Evolutionary conservation across 1,140 invertebrate species (phyloP).

Genomic region (Eciton burchellii): DNA sequence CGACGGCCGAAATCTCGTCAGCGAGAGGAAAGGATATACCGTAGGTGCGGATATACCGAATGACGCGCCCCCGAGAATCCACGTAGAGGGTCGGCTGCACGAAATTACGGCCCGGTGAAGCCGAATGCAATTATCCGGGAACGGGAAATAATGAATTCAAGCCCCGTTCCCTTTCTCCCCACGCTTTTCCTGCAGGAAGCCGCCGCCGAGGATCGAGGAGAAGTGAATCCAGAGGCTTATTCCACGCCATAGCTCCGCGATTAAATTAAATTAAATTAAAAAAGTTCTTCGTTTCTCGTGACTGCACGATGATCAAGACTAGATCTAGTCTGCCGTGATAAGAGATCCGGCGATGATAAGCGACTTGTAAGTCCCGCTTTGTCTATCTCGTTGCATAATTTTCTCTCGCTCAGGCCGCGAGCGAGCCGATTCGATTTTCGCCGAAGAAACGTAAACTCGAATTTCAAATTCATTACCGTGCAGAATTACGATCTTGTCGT

Average conservation of each 20-base stretch:
- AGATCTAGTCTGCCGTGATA: constrained; percentile 2
- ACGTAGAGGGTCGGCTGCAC: constrained; percentile 52
- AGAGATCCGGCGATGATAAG: neutral
- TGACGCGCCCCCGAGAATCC: constrained; percentile 8
- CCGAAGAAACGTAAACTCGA: neutral
- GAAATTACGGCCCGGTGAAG: constrained; percentile 65
- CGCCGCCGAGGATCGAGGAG: constrained; percentile 41
- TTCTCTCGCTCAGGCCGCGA: neutral
- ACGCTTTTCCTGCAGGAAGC: constrained; percentile 12
- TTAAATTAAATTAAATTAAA: constrained; percentile 71
- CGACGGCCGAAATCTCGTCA: constrained; percentile 27
- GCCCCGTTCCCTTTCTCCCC: constrained; percentile 64
- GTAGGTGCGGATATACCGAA: constrained; percentile 5
- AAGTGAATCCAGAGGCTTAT: constrained; percentile 34
- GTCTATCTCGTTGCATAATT: neutral
- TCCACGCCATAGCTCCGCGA: constrained; percentile 63
- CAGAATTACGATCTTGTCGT: too few species aligned
- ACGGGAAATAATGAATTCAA: constrained; percentile 80
- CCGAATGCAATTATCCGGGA: constrained; percentile 73
- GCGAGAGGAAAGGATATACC: neutral
- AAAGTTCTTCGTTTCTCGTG: neutral
- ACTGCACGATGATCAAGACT: neutral
- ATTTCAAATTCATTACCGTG: constrained; percentile 13
- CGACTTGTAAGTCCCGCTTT: neutral
- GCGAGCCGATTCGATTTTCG: neutral